A percentile compares a stretch with the other conserved stretches of the same genome.
These are phyloP conservation scores for Thymelicus acteon DNA, from an alignment of 2,888 invertebrate species.

Conservation along the genomic window DNA sequence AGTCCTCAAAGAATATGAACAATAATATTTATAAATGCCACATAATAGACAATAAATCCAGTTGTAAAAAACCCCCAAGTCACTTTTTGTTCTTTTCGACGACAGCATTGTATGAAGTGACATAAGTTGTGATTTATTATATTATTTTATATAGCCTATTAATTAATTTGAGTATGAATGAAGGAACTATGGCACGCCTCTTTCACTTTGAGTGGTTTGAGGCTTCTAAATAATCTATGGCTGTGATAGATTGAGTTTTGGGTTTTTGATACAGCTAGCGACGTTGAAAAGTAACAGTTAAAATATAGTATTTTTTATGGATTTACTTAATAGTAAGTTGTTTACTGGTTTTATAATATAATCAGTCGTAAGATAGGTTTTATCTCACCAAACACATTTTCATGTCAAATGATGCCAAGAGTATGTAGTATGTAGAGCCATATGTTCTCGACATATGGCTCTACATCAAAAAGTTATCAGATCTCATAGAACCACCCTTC, in stretches of 20 bases:
- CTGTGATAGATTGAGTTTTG: constrained; percentile 6
- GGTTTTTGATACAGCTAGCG: not conserved
- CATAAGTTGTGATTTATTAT: constrained; percentile 40
- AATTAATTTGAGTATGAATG: constrained; percentile 50
- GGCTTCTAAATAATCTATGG: constrained; percentile 20
- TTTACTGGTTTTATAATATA: too few relatives aligned
- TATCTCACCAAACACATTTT: too few relatives aligned
- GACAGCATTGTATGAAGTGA: constrained; percentile 35
- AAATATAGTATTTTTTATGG: too few relatives aligned
- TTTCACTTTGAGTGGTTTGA: constrained; percentile 12
- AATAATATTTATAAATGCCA: constrained; percentile 30
- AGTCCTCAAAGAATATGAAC: constrained; percentile 18
- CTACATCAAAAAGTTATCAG: too few relatives aligned
- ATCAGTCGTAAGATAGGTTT: too few relatives aligned
- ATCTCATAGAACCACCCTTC: too few relatives aligned
- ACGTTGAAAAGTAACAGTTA: not conserved
- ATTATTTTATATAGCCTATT: constrained; percentile 43
- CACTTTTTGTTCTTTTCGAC: constrained; percentile 25
- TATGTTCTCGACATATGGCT: too few relatives aligned
- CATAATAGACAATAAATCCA: constrained; percentile 21
- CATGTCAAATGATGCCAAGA: too few relatives aligned
- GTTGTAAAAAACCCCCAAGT: constrained; percentile 21
- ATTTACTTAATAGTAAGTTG: too few relatives aligned
- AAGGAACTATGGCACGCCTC: constrained; percentile 40
- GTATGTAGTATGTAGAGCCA: too few relatives aligned